Percentiles rank a stretch among this genome's conserved stretches.
phyloP scores from a whole-genome alignment of 35 echinoderm and acorn worm genomes.

The Ophiothrix spiculata region DNA sequence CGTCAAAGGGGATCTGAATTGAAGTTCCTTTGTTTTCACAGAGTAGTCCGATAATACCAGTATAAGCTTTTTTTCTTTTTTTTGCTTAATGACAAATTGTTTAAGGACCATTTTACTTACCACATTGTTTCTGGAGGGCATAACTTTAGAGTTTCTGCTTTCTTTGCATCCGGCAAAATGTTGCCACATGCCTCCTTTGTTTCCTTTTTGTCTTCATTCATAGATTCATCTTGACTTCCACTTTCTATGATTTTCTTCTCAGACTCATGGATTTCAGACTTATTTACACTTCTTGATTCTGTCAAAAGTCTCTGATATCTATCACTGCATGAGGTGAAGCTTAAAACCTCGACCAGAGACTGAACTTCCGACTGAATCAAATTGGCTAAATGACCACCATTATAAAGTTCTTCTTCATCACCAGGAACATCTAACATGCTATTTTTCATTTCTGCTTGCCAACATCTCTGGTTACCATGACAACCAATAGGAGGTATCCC shows the following conservation, averaged over 20 bases:
- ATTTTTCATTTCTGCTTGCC: conserved; percentile 5
- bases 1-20: too few relatives aligned
- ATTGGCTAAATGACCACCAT: not conserved
- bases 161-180: not conserved
- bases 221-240: not conserved
- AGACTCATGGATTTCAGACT: not conserved
- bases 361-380: not conserved
- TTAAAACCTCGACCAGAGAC: conserved; percentile 17
- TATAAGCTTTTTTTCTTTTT: too few relatives aligned
- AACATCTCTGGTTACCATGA: conserved; percentile 40
- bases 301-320: not conserved
- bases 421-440: conserved; percentile 3
- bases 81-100: too few relatives aligned
- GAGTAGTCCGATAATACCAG: too few relatives aligned
- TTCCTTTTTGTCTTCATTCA: not conserved
- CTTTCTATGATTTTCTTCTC: not conserved
- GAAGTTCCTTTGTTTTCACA: too few relatives aligned
- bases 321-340: conserved; percentile 17
- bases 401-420: not conserved
- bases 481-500: not conserved
- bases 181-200: not conserved
- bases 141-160: not conserved
- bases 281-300: not conserved
- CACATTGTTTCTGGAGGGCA: not conserved
- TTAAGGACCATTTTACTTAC: too few relatives aligned